phyloP scores from a whole-genome alignment of 2,113 vertebrate species.

The Erpornis zantholeuca region DNA sequence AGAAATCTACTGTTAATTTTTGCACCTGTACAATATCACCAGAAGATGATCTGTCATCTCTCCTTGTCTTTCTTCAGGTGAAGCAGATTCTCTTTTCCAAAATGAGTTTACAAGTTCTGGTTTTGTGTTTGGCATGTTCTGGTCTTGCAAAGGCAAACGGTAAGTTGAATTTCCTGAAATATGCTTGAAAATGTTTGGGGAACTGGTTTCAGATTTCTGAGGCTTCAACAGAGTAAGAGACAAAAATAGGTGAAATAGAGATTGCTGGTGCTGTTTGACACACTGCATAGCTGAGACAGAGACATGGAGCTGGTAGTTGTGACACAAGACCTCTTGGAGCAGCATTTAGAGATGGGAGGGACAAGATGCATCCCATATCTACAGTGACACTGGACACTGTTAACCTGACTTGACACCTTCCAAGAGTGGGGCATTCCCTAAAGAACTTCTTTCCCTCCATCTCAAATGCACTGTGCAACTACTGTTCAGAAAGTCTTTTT shows the following conservation, averaged over 20 bases:
- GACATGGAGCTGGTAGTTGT: not conserved
- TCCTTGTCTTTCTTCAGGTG: not conserved
- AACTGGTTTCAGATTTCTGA: not conserved
- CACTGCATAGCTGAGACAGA: not conserved
- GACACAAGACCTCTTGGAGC: not conserved
- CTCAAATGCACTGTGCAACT: not conserved
- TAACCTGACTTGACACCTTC: not conserved
- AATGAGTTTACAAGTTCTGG: not conserved
- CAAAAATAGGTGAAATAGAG: not conserved
- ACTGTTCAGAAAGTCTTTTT: not conserved
- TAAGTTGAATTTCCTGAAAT: not conserved
- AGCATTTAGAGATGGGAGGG: not conserved
- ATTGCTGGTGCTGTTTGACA: not conserved
- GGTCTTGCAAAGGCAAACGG: not conserved
- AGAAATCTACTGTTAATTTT: not conserved
- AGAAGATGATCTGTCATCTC: not conserved
- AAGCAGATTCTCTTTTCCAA: not conserved
- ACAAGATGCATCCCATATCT: not conserved
- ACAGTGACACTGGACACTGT: not conserved
- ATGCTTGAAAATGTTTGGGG: not conserved
- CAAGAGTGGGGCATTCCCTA: accelerated
- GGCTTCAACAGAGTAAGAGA: not conserved
- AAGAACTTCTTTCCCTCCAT: not conserved
- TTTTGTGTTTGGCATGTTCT: slow-evolving; percentile 19
- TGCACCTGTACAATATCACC: accelerated